A percentile compares a stretch with the other conserved stretches of the same genome.
phyloP scores from a whole-genome alignment of 2,113 vertebrate genomes.

The Callipepla californica region DNA sequence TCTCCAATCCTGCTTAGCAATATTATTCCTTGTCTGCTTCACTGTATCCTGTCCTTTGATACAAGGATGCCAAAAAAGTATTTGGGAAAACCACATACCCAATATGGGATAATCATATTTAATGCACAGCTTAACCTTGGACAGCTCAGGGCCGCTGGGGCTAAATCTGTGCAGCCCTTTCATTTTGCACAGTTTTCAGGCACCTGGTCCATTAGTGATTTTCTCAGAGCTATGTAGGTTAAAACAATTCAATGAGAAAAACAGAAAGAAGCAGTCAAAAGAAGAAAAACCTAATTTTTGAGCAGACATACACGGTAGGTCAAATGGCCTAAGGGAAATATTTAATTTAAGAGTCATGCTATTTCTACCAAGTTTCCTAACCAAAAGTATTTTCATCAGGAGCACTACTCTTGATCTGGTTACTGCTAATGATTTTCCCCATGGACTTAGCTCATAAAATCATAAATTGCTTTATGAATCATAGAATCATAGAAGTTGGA shows the following conservation, averaged over 20 bases:
- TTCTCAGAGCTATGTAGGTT: constrained; percentile 33
- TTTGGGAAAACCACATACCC: not conserved
- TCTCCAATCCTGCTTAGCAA: not conserved
- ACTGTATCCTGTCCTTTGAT: not conserved
- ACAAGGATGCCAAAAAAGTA: not conserved
- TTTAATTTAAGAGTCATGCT: constrained; percentile 31
- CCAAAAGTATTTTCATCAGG: constrained; percentile 67
- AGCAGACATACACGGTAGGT: constrained; percentile 11
- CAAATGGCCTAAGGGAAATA: constrained; percentile 40
- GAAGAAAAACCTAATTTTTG: constrained; percentile 40
- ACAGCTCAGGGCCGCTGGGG: not conserved
- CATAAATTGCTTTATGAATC: constrained; percentile 60
- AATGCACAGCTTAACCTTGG: not conserved
- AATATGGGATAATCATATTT: not conserved
- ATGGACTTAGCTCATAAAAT: constrained; percentile 41
- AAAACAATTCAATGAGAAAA: constrained; percentile 47
- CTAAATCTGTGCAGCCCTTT: not conserved
- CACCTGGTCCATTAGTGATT: not conserved
- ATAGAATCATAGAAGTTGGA: constrained; percentile 54
- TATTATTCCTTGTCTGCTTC: not conserved
- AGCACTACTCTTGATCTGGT: constrained; percentile 53
- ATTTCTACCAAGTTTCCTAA: constrained; percentile 48
- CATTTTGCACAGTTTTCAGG: not conserved
- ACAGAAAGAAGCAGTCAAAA: constrained; percentile 45
- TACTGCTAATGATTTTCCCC: constrained; percentile 68